phyloP scores from a whole-genome alignment of 1,140 invertebrate genomes.

The Alviniconcha marisindica region DNA sequence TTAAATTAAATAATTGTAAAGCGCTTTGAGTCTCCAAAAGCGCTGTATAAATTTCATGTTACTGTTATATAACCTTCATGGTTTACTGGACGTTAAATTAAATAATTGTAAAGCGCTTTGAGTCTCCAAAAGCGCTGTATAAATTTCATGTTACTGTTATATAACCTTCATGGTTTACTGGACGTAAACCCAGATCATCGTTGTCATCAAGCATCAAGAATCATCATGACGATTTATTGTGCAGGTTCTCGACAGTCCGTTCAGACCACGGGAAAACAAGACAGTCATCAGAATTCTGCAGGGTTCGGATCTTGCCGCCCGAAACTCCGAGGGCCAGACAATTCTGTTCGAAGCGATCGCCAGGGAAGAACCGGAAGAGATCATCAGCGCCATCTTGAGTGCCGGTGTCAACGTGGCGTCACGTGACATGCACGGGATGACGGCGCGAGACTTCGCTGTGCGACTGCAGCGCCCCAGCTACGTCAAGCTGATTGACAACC shows the following conservation, averaged over 20 bases:
- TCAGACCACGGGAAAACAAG: constrained; percentile 41
- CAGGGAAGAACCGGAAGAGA: constrained; percentile 41
- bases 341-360: constrained; percentile 43
- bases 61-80: no score
- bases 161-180: no score
- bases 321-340: constrained; percentile 43
- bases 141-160: no score
- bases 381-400: constrained; percentile 32
- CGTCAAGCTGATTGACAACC: constrained; percentile 40
- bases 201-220: no score
- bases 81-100: no score
- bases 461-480: constrained; percentile 23
- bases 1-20: no score
- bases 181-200: no score
- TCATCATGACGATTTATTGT: no score
- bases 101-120: no score
- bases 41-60: no score
- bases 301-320: constrained; percentile 31
- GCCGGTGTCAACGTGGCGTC: constrained; percentile 43
- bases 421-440: constrained; percentile 45
- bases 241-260: constrained; percentile 38
- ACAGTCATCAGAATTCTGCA: constrained; percentile 41
- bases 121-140: no score
- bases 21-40: no score
- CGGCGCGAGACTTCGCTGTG: constrained; percentile 46